Evolutionary conservation across 2,113 vertebrate species (phyloP), one percentile per base, ranked within the genome.

Genomic region (Cathartes aura): DNA sequence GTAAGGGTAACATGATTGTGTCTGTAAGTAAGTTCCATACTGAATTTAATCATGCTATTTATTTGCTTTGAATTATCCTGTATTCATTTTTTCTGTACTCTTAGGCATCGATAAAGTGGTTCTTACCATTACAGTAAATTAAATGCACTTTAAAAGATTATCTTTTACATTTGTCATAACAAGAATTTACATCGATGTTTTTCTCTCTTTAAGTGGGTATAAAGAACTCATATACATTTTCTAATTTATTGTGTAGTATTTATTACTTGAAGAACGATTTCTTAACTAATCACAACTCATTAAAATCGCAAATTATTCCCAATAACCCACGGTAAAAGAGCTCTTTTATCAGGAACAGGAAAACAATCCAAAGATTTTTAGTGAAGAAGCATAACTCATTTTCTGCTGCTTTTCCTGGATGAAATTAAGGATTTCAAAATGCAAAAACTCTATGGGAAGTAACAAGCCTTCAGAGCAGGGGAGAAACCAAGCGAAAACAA

Each of bases 101-200:
- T 82, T 81, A 92, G 93, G 87, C 94, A 92, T 95, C 63, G 62
- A 97, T 93, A 96, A 97, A 96, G 94, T 96, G 93, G 82, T 92
- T 97, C 94, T 93, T 93, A 92, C 93, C 86, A 97, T 97, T 97
- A 89, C 76, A 90, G 92, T 86, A 97, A 98, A 98, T 98, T 97
- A 98, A 98, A 97, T 94, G 96, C 97, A 97, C 78, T 92, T 95
- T 98, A 95, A 97, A 98, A 97, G 94, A 98, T 97, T 97, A 96
- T 98, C 93, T 96, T 97, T 95, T 97, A 93, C 91, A 96, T 98
- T 97, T 98, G 97, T 98, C 98, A 97, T 94, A 98, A 98, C 96
- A 97, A 98, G 97, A 97, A 98, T 98, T 98, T 97, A 96, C 96
- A 92, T 96, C 12, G 11, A 88, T 82, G 89, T 94, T 92, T 96